Evolutionary conservation across 2,888 invertebrate genomes (phyloP), one percentile per base, ranked within the genome.

Genomic region (Pachydiplax longipennis): DNA sequence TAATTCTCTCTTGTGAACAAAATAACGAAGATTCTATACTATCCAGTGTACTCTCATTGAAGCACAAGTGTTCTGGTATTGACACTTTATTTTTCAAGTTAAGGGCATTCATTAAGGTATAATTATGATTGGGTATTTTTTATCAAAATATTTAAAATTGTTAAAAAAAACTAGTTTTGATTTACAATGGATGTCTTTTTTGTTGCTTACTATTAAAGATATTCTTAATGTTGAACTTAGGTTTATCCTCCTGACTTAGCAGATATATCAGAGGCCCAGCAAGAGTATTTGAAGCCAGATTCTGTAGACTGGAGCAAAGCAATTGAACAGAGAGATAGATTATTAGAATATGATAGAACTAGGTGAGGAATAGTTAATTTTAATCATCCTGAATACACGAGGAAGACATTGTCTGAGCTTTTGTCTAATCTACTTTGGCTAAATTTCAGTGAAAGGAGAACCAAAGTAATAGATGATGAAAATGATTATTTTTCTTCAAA

Each of bases 381-480:
- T 6, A 73, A 44, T 10, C 44, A 44, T 44, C 10, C 4, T 10
- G 8, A 44, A 44, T 44, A 8, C 44, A 1, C 4, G 6, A 10
- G 10, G 44, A 61, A 25, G 25, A 58, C 58, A 35, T 35, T 35
- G 12, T 81, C 25, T 25, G 0, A 31, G n/a, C n/a, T n/a, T n/a
- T n/a, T n/a, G n/a, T 35, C 81, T 1, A 82, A 81, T 22, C 44
- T 80, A 53, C 2, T 91, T 73, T 73, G 73, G 4, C n/a, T 12
- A 44, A 73, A 91, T 92, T 93, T 40, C 92, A 97, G 97, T 93
- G 96, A 96, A 92, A 95, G 95, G 73, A 95, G 97, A 91, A 97
- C 96, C 4, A 96, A 95, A 93, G 97, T 98, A 10, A 98, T 97
- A 81, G 99, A 99, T 93, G 99, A 99, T 93, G 98, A 99, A 93